These are phyloP conservation scores for Pocillopora grandis DNA, from an alignment of 92 coral and sea anemone species.

Conservation along the genomic window DNA sequence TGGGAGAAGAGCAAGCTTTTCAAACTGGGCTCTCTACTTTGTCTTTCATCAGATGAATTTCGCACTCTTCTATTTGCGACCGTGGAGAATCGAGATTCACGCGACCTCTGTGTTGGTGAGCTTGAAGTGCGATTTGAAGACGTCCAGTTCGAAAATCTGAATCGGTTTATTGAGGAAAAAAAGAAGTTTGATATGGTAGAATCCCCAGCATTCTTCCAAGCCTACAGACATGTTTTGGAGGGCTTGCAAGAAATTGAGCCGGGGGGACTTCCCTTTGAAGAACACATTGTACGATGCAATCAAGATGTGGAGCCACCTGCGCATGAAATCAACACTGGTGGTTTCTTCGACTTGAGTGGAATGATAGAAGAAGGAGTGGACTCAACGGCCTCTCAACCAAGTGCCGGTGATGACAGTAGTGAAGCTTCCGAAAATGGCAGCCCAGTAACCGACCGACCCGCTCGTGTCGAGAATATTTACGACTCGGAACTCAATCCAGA, in stretches of 20 bases:
- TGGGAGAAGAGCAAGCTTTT: slow-evolving; percentile 75
- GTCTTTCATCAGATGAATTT: slow-evolving; percentile 72
- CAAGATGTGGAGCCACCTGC: slow-evolving; percentile 42
- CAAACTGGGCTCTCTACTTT: slow-evolving; percentile 75
- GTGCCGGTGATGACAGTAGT: not conserved
- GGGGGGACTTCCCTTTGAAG: slow-evolving; percentile 67
- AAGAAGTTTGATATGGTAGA: slow-evolving; percentile 78
- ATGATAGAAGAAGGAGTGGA: not conserved
- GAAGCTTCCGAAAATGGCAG: not conserved
- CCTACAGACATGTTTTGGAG: slow-evolving; percentile 79
- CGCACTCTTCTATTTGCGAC: slow-evolving; percentile 63
- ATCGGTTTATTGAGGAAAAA: slow-evolving; percentile 36
- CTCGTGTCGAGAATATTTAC: not conserved
- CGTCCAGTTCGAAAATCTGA: slow-evolving; percentile 11
- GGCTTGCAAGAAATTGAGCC: slow-evolving; percentile 61
- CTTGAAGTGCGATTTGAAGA: slow-evolving; percentile 80
- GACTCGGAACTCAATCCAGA: slow-evolving; percentile 18
- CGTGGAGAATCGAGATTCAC: slow-evolving; percentile 70
- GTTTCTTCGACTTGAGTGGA: slow-evolving; percentile 27
- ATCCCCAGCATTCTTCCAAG: slow-evolving; percentile 73
- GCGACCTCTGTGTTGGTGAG: slow-evolving; percentile 61
- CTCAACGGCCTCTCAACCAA: too few relatives aligned
- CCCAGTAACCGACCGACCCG: not conserved
- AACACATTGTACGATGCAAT: slow-evolving; percentile 68
- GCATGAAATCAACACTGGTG: not conserved